Conservation (phyloP, 2,888 invertebrate species). For the Hemithea aestivaria region DNA sequence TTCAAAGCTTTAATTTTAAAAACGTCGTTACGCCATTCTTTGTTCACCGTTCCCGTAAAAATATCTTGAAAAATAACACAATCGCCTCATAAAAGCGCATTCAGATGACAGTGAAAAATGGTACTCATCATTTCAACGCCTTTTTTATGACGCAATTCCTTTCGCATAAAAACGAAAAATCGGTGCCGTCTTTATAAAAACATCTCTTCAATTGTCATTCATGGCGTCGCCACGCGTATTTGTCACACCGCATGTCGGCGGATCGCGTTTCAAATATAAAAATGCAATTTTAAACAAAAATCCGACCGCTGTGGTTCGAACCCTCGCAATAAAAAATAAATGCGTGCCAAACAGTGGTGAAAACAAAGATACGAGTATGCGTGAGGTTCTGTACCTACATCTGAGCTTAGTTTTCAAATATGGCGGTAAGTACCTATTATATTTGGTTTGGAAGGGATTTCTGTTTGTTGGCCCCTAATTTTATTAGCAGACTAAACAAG, state of each 20-base stretch:
- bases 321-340: conserved; percentile 73
- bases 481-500: too few relatives aligned
- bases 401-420: too few relatives aligned
- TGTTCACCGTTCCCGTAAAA: neutral
- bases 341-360: conserved; percentile 53
- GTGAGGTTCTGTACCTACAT: neutral
- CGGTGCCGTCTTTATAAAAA: conserved; percentile 70
- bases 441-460: too few relatives aligned
- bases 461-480: too few relatives aligned
- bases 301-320: conserved; percentile 57
- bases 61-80: conserved; percentile 59
- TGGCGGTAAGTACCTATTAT: too few relatives aligned
- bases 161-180: conserved; percentile 67
- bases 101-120: conserved; percentile 73
- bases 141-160: conserved; percentile 76
- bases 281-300: conserved; percentile 76
- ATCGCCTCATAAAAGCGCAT: conserved; percentile 69
- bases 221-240: conserved; percentile 74
- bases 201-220: conserved; percentile 79
- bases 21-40: neutral
- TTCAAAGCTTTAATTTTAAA: too few relatives aligned
- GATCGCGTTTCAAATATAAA: conserved; percentile 76
- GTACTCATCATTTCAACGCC: conserved; percentile 74
- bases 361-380: conserved; percentile 44
- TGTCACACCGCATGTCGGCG: conserved; percentile 72